Conservation (phyloP, 2,113 vertebrate species). For the Hemichromis elongatus region DNA sequence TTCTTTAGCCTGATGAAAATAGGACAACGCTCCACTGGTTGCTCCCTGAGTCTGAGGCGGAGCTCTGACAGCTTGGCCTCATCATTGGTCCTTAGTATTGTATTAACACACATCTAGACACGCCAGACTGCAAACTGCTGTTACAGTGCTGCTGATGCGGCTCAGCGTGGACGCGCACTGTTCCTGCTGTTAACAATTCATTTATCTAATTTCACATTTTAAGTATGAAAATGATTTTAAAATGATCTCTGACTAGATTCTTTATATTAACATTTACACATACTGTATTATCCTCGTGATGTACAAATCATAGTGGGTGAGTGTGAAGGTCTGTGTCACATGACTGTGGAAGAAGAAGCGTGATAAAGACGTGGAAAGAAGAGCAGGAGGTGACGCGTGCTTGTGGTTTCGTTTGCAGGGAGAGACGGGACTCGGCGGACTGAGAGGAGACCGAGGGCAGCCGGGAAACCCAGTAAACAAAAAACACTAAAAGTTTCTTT, state of each 20-base stretch:
- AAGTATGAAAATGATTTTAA: not conserved
- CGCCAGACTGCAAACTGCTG: not conserved
- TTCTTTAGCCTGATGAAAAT: not conserved
- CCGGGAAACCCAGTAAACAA: constrained; percentile 66
- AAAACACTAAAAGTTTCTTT: not conserved
- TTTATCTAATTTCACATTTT: not conserved
- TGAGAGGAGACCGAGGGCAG: constrained; percentile 63
- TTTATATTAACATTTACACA: not conserved
- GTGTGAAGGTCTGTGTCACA: not conserved
- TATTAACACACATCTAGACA: not conserved
- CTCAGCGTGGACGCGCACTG: not conserved
- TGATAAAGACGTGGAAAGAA: not conserved
- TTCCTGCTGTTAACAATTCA: not conserved
- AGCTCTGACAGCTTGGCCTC: too few species aligned
- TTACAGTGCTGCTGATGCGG: not conserved
- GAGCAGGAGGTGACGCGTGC: not conserved
- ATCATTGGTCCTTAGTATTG: not conserved
- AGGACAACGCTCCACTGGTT: not conserved
- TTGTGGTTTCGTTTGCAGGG: constrained; percentile 58
- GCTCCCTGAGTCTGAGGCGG: too few species aligned
- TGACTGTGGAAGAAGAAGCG: not conserved
- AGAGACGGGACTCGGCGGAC: constrained; percentile 58
- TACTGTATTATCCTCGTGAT: not conserved
- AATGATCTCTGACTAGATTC: too few species aligned
- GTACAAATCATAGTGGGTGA: not conserved